phyloP scores from a whole-genome alignment of 2,888 invertebrate genomes.

The Vandiemenella viatica region DNA sequence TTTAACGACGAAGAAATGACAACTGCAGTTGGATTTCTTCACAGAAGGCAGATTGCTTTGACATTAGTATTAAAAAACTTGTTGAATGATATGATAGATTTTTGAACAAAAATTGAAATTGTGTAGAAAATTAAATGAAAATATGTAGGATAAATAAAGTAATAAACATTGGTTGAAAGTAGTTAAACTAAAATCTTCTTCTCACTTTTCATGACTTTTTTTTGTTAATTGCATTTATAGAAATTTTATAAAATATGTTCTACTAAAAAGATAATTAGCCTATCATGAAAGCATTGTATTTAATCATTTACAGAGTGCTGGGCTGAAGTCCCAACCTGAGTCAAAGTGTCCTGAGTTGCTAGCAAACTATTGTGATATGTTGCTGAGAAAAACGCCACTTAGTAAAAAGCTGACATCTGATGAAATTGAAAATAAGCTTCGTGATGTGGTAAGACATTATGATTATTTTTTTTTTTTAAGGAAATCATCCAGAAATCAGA shows the following conservation, averaged over 20 bases:
- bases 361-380: slow-evolving; percentile 99
- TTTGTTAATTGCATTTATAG: neutral
- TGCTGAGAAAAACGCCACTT: slow-evolving; percentile 86
- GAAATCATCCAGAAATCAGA: too few species aligned
- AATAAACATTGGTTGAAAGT: too few species aligned
- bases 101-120: too few species aligned
- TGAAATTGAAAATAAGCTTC: slow-evolving; percentile 86
- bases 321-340: slow-evolving; percentile 49
- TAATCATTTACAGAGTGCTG: slow-evolving; percentile 19
- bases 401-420: slow-evolving; percentile 93
- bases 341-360: slow-evolving; percentile 97
- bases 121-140: too few species aligned
- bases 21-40: too few species aligned
- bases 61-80: too few species aligned
- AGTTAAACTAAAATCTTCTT: too few species aligned
- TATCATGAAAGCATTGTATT: neutral
- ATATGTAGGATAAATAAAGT: too few species aligned
- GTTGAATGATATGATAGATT: too few species aligned
- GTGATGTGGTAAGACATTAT: slow-evolving; percentile 56
- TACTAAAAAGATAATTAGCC: neutral
- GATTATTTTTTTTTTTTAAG: slow-evolving; percentile 3
- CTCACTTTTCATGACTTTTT: neutral
- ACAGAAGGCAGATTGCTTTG: too few species aligned
- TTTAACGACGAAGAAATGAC: too few species aligned
- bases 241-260: neutral